phyloP scores from a whole-genome alignment of 2,113 vertebrate genomes.

The Boulengeromyrus knoepffleri region DNA sequence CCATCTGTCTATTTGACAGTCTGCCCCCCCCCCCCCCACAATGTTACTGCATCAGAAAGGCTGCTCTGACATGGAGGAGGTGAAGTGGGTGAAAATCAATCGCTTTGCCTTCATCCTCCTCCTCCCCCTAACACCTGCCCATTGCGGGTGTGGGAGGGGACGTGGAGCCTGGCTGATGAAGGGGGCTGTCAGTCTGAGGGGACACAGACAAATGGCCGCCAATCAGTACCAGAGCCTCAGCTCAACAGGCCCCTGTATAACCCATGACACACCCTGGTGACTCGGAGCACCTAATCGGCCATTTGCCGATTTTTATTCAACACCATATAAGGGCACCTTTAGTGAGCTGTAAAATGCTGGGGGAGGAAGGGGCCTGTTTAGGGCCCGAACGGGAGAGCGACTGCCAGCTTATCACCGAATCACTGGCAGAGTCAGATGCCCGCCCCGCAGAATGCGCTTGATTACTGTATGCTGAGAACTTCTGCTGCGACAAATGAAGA shows the following conservation, averaged over 20 bases:
- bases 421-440: not conserved
- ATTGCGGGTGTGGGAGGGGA: not conserved
- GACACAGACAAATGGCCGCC: not conserved
- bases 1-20: not conserved
- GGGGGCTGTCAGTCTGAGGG: not conserved
- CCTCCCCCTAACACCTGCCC: not conserved
- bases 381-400: not conserved
- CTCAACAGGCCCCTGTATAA: not conserved
- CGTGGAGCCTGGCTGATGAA: no score
- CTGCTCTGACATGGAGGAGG: not conserved
- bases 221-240: not conserved
- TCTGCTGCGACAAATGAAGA: not conserved
- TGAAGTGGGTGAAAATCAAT: not conserved
- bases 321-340: not conserved
- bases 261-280: not conserved
- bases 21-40: no score
- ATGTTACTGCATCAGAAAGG: not conserved
- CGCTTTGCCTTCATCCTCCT: not conserved
- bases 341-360: not conserved
- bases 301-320: conserved; percentile 5
- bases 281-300: not conserved
- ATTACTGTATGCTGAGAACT: not conserved
- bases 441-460: not conserved
- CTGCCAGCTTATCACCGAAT: not conserved
- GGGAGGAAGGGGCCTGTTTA: not conserved